Percentiles rank a stretch among this genome's conserved stretches.
Evolutionary conservation across 2,797 vertebrate genomes (phyloP).

Genomic region (Micromesistius poutassou): DNA sequence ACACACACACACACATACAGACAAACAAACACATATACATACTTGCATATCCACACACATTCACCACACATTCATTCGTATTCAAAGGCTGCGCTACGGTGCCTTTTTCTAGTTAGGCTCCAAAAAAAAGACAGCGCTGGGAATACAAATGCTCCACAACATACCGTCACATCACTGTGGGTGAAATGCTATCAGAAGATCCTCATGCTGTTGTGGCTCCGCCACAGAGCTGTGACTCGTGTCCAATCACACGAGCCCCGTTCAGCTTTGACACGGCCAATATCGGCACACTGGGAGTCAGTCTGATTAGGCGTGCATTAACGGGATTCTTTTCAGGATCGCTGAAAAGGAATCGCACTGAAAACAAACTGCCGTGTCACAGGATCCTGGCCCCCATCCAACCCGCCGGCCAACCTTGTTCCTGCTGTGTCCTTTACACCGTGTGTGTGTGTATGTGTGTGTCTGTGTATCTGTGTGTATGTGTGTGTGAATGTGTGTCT

Average conservation of each 20-base stretch:
- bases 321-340: not conserved
- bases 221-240: slow-evolving; percentile 10
- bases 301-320: slow-evolving; percentile 33
- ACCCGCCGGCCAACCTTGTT: slow-evolving; percentile 47
- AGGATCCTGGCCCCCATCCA: slow-evolving; percentile 5
- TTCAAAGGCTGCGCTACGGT: not conserved
- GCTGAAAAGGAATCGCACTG: not conserved
- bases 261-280: not conserved
- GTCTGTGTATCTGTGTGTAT: slow-evolving; percentile 3
- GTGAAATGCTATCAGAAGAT: slow-evolving; percentile 7
- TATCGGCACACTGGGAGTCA: slow-evolving; percentile 3
- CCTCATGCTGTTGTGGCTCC: slow-evolving; percentile 31
- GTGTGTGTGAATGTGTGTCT: slow-evolving; percentile 22
- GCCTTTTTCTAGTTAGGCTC: not conserved
- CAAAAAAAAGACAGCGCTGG: not conserved
- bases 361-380: slow-evolving; percentile 34
- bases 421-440: slow-evolving; percentile 31
- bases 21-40: not conserved
- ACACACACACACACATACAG: not conserved
- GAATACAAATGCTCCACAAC: not conserved
- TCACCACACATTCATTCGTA: not conserved
- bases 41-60: not conserved
- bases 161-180: not conserved
- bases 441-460: slow-evolving; percentile 13
- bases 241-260: slow-evolving; percentile 39